Conservation (phyloP, 2,888 invertebrate genomes). For the Parochlus steinenii region DNA sequence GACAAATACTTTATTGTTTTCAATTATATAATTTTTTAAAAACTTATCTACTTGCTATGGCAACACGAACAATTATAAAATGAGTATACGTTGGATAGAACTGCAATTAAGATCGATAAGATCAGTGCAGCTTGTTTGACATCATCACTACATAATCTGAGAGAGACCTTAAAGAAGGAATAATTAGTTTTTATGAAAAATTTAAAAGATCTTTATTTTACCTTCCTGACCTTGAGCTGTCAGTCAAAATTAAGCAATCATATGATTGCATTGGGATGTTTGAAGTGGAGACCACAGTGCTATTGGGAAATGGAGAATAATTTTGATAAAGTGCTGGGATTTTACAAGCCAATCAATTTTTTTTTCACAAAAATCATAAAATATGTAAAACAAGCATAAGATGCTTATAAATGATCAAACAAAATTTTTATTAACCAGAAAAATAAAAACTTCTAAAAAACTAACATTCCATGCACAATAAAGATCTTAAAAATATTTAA, state of each 20-base stretch:
- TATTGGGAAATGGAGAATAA: not conserved
- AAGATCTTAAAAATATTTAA: not conserved
- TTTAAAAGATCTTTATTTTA: no score
- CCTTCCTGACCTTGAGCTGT: no score
- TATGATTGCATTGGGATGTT: conserved; percentile 2
- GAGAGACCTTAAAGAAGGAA: conserved; percentile 3
- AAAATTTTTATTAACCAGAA: not conserved
- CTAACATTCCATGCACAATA: not conserved
- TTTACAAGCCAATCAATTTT: not conserved
- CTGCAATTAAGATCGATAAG: conserved; percentile 3
- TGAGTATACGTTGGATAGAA: conserved; percentile 6
- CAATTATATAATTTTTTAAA: no score
- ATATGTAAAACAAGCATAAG: not conserved
- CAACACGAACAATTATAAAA: conserved; percentile 8
- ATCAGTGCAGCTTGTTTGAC: conserved; percentile 4
- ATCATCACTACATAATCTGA: conserved; percentile 7
- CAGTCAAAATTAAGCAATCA: conserved; percentile 7
- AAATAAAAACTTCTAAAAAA: no score
- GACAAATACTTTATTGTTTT: no score
- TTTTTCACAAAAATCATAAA: not conserved
- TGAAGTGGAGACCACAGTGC: not conserved
- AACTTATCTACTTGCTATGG: not conserved
- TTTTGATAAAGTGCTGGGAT: not conserved
- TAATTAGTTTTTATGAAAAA: not conserved
- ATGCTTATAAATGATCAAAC: not conserved